Evolutionary conservation across 2,797 vertebrate genomes (phyloP).

Genomic region (Parauchenoglanis ngamensis): DNA sequence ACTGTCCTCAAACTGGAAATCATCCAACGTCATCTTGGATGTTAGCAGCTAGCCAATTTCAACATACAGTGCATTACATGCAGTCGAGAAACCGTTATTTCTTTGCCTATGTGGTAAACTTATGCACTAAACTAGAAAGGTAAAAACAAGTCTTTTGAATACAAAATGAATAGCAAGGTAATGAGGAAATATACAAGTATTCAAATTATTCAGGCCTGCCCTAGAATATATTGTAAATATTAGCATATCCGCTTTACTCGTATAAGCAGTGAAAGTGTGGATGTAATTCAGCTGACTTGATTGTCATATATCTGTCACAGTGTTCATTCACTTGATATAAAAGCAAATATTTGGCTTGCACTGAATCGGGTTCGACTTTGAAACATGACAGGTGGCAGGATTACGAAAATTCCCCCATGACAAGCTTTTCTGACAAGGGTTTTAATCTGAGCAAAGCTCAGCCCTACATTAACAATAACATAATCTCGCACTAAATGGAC

Average conservation of each 20-base stretch:
- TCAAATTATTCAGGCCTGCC: neutral
- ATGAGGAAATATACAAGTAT: neutral
- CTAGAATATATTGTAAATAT: neutral
- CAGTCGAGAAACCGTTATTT: neutral
- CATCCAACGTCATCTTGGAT: too few relatives aligned
- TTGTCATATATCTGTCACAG: slow-evolving; percentile 14
- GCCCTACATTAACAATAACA: neutral
- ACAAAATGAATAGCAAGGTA: neutral
- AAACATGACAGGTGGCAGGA: slow-evolving; percentile 20
- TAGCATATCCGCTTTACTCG: neutral
- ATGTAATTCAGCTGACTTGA: neutral
- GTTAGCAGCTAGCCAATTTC: neutral
- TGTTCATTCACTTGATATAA: slow-evolving; percentile 22
- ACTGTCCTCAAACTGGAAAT: too few relatives aligned
- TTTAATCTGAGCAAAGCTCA: slow-evolving; percentile 28
- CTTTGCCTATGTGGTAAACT: neutral
- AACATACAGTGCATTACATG: neutral
- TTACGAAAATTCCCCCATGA: slow-evolving; percentile 26
- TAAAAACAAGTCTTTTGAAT: neutral
- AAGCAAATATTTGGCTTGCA: slow-evolving; percentile 19
- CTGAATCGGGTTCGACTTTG: slow-evolving; percentile 20
- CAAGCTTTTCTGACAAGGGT: slow-evolving; percentile 6
- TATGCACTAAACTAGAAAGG: neutral
- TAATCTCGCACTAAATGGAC: neutral
- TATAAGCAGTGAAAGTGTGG: neutral